Evolutionary conservation across 2,888 invertebrate species (phyloP).

Genomic region (Aquatica leii): DNA sequence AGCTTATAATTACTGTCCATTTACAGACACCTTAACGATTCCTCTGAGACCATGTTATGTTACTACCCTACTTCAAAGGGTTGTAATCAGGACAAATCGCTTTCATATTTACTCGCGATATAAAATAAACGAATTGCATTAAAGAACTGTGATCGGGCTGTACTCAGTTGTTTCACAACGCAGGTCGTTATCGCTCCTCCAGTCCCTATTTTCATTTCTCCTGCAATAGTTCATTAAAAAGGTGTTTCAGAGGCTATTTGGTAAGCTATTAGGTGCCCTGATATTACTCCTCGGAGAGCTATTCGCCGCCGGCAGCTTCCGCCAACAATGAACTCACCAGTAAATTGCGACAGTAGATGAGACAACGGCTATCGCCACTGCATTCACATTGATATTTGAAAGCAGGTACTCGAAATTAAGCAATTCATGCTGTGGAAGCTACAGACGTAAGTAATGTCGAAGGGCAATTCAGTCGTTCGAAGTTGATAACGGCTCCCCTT

Average conservation of each 20-base stretch:
- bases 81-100: constrained; percentile 35
- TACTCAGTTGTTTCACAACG: constrained; percentile 24
- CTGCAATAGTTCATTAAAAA: constrained; percentile 75
- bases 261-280: constrained; percentile 71
- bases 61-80: constrained; percentile 38
- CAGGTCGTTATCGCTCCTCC: constrained; percentile 41
- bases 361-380: constrained; percentile 33
- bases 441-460: constrained; percentile 39
- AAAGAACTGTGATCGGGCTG: constrained; percentile 12
- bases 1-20: constrained; percentile 46
- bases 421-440: constrained; percentile 35
- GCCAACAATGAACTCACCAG: constrained; percentile 60
- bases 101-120: constrained; percentile 24
- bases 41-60: constrained; percentile 39
- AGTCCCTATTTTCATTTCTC: constrained; percentile 63
- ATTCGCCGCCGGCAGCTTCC: constrained; percentile 60
- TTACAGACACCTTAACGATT: constrained; percentile 46
- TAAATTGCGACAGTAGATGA: constrained; percentile 39
- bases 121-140: constrained; percentile 17
- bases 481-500: constrained; percentile 58
- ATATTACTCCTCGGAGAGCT: constrained; percentile 64
- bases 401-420: constrained; percentile 37
- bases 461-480: constrained; percentile 53
- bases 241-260: constrained; percentile 77
- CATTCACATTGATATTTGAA: constrained; percentile 34